Evolutionary conservation across 2,113 vertebrate genomes (phyloP).

Genomic region (Isichthys henryi): DNA sequence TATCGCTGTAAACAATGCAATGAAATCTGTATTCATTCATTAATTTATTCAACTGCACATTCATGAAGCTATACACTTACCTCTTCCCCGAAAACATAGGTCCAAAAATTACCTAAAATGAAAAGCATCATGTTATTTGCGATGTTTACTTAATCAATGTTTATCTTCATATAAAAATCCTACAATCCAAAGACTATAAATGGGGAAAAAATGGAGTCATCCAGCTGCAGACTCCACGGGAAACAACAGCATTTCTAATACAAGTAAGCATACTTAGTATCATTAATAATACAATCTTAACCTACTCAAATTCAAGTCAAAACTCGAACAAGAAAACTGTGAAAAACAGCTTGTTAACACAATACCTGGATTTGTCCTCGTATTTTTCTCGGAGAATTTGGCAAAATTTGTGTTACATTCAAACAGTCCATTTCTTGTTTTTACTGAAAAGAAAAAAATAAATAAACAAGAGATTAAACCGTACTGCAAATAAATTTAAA

Average conservation of each 20-base stretch:
- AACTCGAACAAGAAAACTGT: not conserved
- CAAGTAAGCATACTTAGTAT: not conserved
- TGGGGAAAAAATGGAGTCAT: not conserved
- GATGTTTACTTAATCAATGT: slow-evolving; percentile 31
- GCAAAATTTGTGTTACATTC: slow-evolving; percentile 63
- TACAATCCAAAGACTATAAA: not conserved
- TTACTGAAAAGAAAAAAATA: not conserved
- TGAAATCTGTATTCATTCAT: not conserved
- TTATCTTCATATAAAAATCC: slow-evolving; percentile 6
- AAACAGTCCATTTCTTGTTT: slow-evolving; percentile 65
- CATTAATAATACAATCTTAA: not conserved
- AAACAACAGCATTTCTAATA: not conserved
- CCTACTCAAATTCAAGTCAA: not conserved
- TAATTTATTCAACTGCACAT: not conserved
- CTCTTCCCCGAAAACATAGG: slow-evolving; percentile 99
- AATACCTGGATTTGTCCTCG: slow-evolving; percentile 84
- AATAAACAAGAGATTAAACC: not conserved
- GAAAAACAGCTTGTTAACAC: too few relatives aligned
- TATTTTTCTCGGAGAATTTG: slow-evolving; percentile 69
- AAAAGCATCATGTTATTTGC: not conserved
- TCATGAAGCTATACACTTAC: slow-evolving; percentile 48
- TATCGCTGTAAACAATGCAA: not conserved
- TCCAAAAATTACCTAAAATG: slow-evolving; percentile 76
- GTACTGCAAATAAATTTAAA: not conserved
- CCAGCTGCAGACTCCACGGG: not conserved